Evolutionary conservation across 2,113 vertebrate species (phyloP), one percentile per base, ranked within the genome.

Genomic region (Caranx melampygus): DNA sequence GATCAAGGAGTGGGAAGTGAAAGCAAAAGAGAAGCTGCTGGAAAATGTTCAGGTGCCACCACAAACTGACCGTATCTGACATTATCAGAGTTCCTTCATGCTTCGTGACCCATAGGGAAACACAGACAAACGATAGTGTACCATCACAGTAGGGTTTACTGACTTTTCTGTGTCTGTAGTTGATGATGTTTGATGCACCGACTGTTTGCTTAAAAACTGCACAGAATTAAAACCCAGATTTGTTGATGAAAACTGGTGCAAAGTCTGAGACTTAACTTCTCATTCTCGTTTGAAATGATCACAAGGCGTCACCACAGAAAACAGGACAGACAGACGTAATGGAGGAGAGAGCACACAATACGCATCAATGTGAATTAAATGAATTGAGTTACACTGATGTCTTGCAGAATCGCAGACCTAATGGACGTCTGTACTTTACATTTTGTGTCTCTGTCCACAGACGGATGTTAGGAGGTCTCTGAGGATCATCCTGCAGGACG

Each of bases 41-140:
- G 6, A 35, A 12, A 26, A 14, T 14, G 54, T 88, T 13, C 7
- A 83, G 91, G 93, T 94, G 65, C 66, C 71, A 59, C 55, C 8
- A 54, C 5, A 26, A 42, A 7, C 49, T 51, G 26, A 26, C 26
- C 1, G 26, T 26, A 26, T 26, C 49, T 51, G 18, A 6, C 47
- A 7, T 14, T 63, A 34, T 42, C 26, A 18, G 1, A 13, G 3
- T 47, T 63, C 21, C 11, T 37, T n/a, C 15, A 34, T 21, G 20
- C 20, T 35, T 15, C 49, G 9, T 9, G 2, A 14, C 10, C 13
- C 54, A 31, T 55, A 2, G 20, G 49, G 49, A 51, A 51, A 51
- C 6, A 18, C 18, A 51, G 20, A 18, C 16, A 8, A 45, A 4
- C 2, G 49, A 8, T 6, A 51, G 49, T 18, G 44, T 6, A 51